Base-by-base conservation (phyloP, 2,113 vertebrate species). In the Nesoenas mayeri region DNA sequence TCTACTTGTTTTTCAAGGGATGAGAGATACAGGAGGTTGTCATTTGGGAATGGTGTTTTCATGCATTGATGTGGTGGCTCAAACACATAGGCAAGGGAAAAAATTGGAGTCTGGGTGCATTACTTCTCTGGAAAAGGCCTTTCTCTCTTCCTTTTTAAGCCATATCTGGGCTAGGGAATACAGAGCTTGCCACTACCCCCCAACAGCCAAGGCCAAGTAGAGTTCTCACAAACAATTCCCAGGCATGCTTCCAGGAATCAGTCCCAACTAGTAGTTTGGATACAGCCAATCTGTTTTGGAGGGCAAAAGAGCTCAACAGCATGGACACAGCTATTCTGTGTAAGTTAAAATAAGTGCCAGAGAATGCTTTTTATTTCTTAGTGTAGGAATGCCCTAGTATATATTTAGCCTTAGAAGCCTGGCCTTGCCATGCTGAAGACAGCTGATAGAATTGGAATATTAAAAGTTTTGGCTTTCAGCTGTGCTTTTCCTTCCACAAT, bases 401-500 rank as follows among this genome's bases (percentile, higher is more conserved):
- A 32, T 20, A 21, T 85, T 64, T 82, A 69, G 10, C 13, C 31
- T 67, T 34, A 50, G 56, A 66, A 89, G 12, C 7, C 16, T 29
- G 5, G 13, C 20, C 29, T 85, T 77, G 17, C 44, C 18, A 29
- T 24, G 29, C 19, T 69, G 38, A 90, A 83, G 48, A 69, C 32
- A 75, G 40, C 12, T 40, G 40, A 40, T 40, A 40, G 40, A 40
- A 40, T 40, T 40, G 40, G 40, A 40, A 40, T 40, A 40, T 40
- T 40, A 40, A 40, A 40, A 40, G 40, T 11, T 40, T 40, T 40
- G 40, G 40, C 40, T 40, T 40, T 40, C 40, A 65, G n/a, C 26
- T 38, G 7, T 5, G 2, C 64, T 10, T 19, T 34, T 54, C 3
- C 40, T 40, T 40, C 20, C 4, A 4, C 2, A 11, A 2, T 28